Conservation (phyloP, 2,797 vertebrate genomes). For the Xenentodon cancila region DNA sequence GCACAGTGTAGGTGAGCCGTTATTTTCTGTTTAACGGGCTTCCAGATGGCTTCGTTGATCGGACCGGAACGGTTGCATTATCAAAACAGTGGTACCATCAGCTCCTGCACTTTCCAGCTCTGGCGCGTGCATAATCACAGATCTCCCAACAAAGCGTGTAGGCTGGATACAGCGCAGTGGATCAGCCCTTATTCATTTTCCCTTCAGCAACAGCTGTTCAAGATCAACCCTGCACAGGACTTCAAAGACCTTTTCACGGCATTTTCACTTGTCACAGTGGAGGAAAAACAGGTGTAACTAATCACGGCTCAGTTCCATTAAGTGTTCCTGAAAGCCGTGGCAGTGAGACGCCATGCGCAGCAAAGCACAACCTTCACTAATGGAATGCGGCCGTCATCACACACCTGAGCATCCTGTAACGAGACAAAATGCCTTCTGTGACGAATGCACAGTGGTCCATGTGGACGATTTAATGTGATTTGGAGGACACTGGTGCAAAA, state of each 20-base stretch:
- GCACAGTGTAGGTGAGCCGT: slow-evolving; percentile 22
- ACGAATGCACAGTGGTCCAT: neutral
- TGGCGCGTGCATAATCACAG: slow-evolving; percentile 8
- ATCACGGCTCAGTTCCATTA: slow-evolving; percentile 8
- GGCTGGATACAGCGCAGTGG: neutral
- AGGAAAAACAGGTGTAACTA: slow-evolving; percentile 8
- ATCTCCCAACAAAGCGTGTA: neutral
- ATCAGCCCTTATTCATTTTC: no score
- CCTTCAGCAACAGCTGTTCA: slow-evolving; percentile 1
- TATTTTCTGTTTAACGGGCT: slow-evolving; percentile 41
- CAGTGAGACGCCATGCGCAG: neutral
- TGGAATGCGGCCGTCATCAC: neutral
- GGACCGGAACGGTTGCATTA: slow-evolving; percentile 50
- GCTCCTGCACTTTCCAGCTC: slow-evolving; percentile 22
- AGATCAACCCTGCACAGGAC: neutral
- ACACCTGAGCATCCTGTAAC: neutral
- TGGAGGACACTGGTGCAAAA: neutral
- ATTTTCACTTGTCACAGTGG: slow-evolving; percentile 7
- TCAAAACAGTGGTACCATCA: slow-evolving; percentile 44
- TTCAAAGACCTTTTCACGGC: neutral
- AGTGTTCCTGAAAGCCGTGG: neutral
- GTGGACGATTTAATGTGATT: neutral
- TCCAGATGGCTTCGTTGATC: slow-evolving; percentile 65
- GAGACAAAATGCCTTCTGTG: neutral
- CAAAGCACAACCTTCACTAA: neutral